Evolutionary conservation across 1,140 invertebrate species (phyloP).

Genomic region (Andrena cerasifolii): DNA sequence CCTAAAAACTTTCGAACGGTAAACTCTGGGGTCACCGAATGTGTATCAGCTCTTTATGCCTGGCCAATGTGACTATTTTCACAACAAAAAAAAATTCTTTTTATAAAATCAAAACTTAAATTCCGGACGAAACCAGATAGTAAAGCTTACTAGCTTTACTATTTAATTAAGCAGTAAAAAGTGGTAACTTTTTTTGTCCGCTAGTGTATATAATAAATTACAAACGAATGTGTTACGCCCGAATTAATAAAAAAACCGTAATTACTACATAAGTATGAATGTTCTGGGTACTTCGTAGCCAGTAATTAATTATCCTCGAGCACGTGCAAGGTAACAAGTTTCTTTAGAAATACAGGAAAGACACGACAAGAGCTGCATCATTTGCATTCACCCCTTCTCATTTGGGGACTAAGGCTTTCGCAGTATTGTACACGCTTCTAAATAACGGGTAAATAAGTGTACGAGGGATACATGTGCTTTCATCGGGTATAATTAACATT

Average conservation of each 20-base stretch:
- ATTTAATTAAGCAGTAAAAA: no score
- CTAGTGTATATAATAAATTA: neutral
- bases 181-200: no score
- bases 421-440: neutral
- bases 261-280: neutral
- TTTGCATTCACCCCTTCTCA: slow-evolving; percentile 36
- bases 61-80: no score
- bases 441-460: slow-evolving; percentile 16
- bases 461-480: neutral
- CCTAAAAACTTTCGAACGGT: no score
- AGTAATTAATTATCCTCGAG: slow-evolving; percentile 44
- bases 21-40: no score
- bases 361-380: neutral
- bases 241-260: neutral
- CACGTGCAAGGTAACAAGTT: slow-evolving; percentile 15
- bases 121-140: no score
- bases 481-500: slow-evolving; percentile 25
- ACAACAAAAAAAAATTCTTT: no score
- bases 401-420: neutral
- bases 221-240: neutral
- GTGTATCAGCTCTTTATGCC: no score
- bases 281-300: no score
- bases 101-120: no score
- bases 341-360: slow-evolving; percentile 1
- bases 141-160: no score